These are phyloP conservation scores for Probosciger aterrimus DNA, from an alignment of 2,113 vertebrate genomes.

Conservation along the genomic window DNA sequence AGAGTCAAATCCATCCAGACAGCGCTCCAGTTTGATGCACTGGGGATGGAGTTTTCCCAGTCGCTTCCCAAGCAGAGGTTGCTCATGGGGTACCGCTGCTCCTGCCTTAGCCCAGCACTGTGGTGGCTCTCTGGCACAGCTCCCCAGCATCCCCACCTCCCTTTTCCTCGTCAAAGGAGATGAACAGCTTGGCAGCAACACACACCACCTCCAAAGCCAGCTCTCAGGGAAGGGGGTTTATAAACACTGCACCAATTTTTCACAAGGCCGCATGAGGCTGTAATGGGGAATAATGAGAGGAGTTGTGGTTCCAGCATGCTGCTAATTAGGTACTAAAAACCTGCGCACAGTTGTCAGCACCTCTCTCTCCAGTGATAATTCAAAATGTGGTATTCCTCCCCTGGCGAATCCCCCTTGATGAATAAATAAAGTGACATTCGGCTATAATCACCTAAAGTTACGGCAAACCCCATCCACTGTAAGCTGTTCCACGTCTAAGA, in stretches of 20 bases:
- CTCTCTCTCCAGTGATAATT: slow-evolving; percentile 14
- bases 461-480: neutral
- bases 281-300: neutral
- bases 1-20: neutral
- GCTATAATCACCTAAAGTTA: neutral
- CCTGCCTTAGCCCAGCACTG: neutral
- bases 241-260: neutral
- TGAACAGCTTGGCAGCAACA: neutral
- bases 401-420: neutral
- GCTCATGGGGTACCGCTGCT: neutral
- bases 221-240: neutral
- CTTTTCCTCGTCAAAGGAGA: neutral
- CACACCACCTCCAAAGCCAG: neutral
- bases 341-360: neutral
- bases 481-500: neutral
- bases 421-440: neutral
- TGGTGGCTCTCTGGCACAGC: accelerated
- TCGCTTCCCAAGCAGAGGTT: neutral
- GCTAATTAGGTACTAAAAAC: neutral
- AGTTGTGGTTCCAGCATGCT: neutral
- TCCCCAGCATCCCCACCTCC: neutral
- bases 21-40: accelerated
- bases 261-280: neutral
- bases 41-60: neutral
- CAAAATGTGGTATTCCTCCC: neutral